Conservation (phyloP, 2,888 invertebrate species). For the Campoplex capitator region DNA sequence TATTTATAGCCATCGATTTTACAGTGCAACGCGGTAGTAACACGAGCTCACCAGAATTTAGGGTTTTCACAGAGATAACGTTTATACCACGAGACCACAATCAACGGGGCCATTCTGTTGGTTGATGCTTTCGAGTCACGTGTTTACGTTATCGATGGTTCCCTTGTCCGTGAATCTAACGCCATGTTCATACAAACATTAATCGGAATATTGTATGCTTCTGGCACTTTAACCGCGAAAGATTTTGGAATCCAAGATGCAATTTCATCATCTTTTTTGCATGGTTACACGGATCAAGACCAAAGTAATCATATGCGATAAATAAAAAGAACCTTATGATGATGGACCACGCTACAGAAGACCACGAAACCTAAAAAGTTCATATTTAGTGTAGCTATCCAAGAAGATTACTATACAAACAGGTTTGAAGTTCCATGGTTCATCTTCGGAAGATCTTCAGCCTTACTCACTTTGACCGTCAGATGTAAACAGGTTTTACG, state of each 20-base stretch:
- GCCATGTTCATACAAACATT: conserved; percentile 16
- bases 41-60: conserved; percentile 47
- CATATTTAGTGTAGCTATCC: not conserved
- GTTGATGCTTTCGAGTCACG: conserved; percentile 9
- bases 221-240: not conserved
- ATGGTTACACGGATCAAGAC: not conserved
- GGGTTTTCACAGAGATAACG: conserved; percentile 50
- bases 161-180: not conserved
- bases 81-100: conserved; percentile 14
- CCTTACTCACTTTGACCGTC: not conserved
- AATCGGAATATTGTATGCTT: conserved; percentile 5
- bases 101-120: conserved; percentile 24
- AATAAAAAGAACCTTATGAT: not conserved
- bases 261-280: not conserved
- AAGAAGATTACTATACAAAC: not conserved
- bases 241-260: not conserved
- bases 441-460: too few species aligned
- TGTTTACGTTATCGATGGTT: conserved; percentile 6
- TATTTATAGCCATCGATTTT: conserved; percentile 61
- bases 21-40: conserved; percentile 39
- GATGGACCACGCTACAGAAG: not conserved
- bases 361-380: not conserved
- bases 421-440: not conserved
- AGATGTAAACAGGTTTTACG: not conserved
- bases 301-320: not conserved